These are phyloP conservation scores for Exocentrus adspersus DNA, from an alignment of 2,888 invertebrate species.

Conservation along the genomic window DNA sequence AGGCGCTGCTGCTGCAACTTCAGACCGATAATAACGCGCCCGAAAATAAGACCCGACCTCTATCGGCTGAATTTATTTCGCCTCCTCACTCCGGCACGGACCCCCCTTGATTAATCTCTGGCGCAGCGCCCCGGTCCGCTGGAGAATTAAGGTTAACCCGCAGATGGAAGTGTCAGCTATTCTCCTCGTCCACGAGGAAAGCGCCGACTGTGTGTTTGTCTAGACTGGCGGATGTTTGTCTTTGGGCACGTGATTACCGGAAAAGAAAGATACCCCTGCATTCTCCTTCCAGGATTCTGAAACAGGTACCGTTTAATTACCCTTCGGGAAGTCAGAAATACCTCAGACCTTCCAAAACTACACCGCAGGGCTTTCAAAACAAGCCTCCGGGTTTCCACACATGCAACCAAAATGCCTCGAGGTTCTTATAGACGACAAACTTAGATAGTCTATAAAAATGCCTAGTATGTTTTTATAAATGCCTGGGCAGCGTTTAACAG, in stretches of 20 bases:
- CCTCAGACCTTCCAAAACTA: too few species aligned
- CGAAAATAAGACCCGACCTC: slow-evolving; percentile 47
- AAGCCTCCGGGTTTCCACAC: too few species aligned
- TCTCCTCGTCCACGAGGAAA: slow-evolving; percentile 25
- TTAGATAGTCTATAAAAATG: too few species aligned
- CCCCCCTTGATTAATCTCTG: slow-evolving; percentile 27
- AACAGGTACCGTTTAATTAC: too few species aligned
- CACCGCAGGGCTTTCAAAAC: too few species aligned
- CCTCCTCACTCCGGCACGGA: slow-evolving; percentile 1
- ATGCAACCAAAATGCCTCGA: too few species aligned
- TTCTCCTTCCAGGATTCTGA: too few species aligned
- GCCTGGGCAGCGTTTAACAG: too few species aligned
- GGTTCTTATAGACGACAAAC: too few species aligned
- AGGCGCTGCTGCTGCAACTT: slow-evolving; percentile 57
- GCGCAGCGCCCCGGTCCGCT: slow-evolving; percentile 25
- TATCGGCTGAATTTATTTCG: slow-evolving; percentile 43
- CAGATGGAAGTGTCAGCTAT: slow-evolving; percentile 35
- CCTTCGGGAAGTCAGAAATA: too few species aligned
- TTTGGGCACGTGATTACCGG: slow-evolving; percentile 33
- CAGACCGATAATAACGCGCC: slow-evolving; percentile 51
- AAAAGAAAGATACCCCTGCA: too few species aligned
- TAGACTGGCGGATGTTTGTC: slow-evolving; percentile 33
- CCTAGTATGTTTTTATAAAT: too few species aligned
- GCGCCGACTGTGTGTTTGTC: slow-evolving; percentile 37
- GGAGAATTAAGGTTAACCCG: slow-evolving; percentile 34